These are phyloP conservation scores for Girardinus metallicus DNA, from an alignment of 2,797 vertebrate species.

Conservation along the genomic window DNA sequence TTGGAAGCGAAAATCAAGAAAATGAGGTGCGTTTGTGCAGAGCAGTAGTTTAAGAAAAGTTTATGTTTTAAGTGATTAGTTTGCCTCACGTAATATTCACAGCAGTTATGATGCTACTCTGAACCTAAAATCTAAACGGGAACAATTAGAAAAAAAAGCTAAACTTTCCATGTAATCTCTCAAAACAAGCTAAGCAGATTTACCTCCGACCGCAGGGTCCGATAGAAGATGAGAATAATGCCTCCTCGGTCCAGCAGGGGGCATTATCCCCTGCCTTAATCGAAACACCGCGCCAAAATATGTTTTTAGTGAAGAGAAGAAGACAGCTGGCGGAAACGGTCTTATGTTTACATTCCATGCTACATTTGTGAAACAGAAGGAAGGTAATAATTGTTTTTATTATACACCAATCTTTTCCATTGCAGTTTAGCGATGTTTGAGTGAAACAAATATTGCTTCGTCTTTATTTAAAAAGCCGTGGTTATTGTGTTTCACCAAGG, in stretches of 20 bases:
- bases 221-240: not conserved
- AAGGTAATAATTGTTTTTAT: constrained; percentile 33
- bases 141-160: not conserved
- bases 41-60: not conserved
- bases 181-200: not conserved
- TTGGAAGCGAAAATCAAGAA: not conserved
- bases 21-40: not conserved
- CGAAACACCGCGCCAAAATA: constrained; percentile 40
- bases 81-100: not conserved
- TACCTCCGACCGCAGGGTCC: constrained; percentile 4
- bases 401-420: not conserved
- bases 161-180: not conserved
- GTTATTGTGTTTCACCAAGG: not conserved
- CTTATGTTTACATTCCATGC: rapidly evolving
- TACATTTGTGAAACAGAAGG: not conserved
- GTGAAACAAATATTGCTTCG: not conserved
- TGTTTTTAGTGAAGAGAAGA: constrained; percentile 43
- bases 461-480: not conserved
- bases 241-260: constrained; percentile 10
- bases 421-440: not conserved
- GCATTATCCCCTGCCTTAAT: not conserved
- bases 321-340: constrained; percentile 45
- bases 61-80: not conserved
- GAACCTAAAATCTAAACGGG: not conserved
- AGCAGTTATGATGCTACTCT: not conserved